Evolutionary conservation across 64 coral and sea anemone genomes (phyloP).

Genomic region (Montipora cactus): DNA sequence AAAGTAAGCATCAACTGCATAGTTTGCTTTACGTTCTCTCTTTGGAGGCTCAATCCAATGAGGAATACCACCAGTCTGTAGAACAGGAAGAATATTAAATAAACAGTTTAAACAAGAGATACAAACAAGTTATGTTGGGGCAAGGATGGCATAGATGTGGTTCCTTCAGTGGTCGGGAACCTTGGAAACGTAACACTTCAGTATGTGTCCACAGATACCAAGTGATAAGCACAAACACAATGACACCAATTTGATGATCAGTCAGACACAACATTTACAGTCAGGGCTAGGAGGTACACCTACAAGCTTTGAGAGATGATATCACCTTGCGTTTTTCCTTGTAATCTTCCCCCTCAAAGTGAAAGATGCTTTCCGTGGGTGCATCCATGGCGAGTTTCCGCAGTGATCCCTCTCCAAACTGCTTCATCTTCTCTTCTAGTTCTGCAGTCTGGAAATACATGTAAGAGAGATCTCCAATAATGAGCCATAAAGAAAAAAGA

Average conservation of each 20-base stretch:
- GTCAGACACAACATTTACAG: not conserved
- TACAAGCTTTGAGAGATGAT: too few relatives aligned
- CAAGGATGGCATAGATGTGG: too few relatives aligned
- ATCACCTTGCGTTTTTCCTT: conserved; percentile 99
- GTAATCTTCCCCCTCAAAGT: conserved; percentile 99
- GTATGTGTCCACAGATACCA: too few relatives aligned
- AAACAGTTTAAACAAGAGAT: not conserved
- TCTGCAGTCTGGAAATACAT: conserved; percentile 74
- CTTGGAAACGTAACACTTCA: too few relatives aligned
- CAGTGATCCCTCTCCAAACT: conserved; percentile 96
- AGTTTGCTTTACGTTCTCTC: conserved; percentile 97
- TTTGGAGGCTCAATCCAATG: conserved; percentile 99
- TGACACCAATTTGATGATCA: not conserved
- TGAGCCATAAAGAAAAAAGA: not conserved
- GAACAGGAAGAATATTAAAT: not conserved
- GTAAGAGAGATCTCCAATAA: not conserved
- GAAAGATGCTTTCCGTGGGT: conserved; percentile 97
- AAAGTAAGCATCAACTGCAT: conserved; percentile 98
- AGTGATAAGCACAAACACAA: too few relatives aligned
- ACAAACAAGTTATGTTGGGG: not conserved
- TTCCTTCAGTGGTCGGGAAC: too few relatives aligned
- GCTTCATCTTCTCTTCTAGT: conserved; percentile 98
- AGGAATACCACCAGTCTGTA: conserved; percentile 83
- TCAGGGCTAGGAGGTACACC: too few relatives aligned
- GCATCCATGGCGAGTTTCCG: conserved; percentile 96